These are phyloP conservation scores for Muraenolepis orangiensis DNA, from an alignment of 2,797 vertebrate species.

Conservation along the genomic window DNA sequence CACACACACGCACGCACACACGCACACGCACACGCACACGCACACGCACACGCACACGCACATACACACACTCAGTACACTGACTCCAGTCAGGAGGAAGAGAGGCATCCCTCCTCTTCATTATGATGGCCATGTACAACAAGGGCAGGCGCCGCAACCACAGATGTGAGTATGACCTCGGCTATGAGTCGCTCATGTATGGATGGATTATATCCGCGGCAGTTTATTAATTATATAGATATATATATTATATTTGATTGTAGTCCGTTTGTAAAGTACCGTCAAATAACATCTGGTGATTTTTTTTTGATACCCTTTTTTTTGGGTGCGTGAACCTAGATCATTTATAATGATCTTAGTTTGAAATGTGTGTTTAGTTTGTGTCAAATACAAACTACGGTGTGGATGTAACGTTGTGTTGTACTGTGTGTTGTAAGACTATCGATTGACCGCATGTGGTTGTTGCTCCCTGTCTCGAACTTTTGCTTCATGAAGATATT, in stretches of 20 bases:
- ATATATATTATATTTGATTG: not conserved
- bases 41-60: too few relatives aligned
- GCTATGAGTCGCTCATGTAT: not conserved
- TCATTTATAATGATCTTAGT: not conserved
- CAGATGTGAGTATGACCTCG: conserved; percentile 65
- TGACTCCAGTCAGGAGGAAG: not conserved
- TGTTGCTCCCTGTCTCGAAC: not conserved
- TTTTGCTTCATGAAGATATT: not conserved
- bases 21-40: too few relatives aligned
- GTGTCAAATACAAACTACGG: not conserved
- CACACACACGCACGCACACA: too few relatives aligned
- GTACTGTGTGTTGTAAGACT: not conserved
- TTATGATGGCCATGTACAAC: conserved; percentile 62
- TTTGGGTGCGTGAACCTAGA: not conserved
- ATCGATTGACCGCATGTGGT: not conserved
- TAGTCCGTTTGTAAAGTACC: not conserved
- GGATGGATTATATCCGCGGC: not conserved
- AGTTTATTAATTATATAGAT: too few relatives aligned
- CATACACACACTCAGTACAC: not conserved
- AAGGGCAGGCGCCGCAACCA: conserved; percentile 69
- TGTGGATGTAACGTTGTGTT: not conserved
- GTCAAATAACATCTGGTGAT: not conserved
- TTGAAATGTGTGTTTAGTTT: not conserved
- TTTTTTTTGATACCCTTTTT: not conserved
- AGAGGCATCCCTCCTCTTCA: not conserved